Evolutionary conservation across 2,888 invertebrate species (phyloP).

Genomic region (Pinctada fucata): DNA sequence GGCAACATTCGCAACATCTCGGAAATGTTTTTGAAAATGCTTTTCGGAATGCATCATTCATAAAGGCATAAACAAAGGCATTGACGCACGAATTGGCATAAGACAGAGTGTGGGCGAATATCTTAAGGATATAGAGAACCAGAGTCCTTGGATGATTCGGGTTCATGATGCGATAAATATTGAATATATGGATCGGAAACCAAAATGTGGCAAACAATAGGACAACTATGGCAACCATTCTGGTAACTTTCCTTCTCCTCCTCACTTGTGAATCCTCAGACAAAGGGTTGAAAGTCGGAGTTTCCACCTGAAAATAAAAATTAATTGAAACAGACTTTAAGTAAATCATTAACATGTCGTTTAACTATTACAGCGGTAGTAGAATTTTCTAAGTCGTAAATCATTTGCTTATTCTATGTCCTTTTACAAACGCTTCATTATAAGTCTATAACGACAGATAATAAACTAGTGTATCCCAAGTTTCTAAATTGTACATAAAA

Average conservation of each 20-base stretch:
- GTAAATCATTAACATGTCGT: too few species aligned
- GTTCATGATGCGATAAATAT: constrained; percentile 60
- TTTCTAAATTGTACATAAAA: too few species aligned
- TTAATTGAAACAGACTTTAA: too few species aligned
- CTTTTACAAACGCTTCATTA: too few species aligned
- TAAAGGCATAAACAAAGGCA: constrained; percentile 71
- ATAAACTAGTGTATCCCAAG: too few species aligned
- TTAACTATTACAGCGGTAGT: too few species aligned
- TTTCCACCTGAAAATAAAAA: constrained; percentile 13
- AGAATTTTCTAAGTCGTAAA: too few species aligned
- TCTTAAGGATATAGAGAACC: constrained; percentile 55
- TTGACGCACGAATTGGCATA: constrained; percentile 72
- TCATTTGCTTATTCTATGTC: too few species aligned
- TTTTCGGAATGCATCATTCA: constrained; percentile 71
- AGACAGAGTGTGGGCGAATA: constrained; percentile 68
- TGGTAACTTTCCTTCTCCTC: constrained; percentile 59
- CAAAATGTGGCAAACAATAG: constrained; percentile 69
- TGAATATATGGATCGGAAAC: constrained; percentile 71
- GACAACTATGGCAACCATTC: constrained; percentile 71
- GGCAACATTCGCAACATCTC: constrained; percentile 45
- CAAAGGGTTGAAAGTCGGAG: constrained; percentile 12
- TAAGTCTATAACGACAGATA: too few species aligned
- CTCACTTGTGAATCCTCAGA: constrained; percentile 45
- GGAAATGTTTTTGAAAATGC: constrained; percentile 67
- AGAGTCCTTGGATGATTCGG: constrained; percentile 57